A percentile compares a stretch with the other conserved stretches of the same genome.
phyloP scores from a whole-genome alignment of 2,113 vertebrate genomes.

The Thunnus thynnus region DNA sequence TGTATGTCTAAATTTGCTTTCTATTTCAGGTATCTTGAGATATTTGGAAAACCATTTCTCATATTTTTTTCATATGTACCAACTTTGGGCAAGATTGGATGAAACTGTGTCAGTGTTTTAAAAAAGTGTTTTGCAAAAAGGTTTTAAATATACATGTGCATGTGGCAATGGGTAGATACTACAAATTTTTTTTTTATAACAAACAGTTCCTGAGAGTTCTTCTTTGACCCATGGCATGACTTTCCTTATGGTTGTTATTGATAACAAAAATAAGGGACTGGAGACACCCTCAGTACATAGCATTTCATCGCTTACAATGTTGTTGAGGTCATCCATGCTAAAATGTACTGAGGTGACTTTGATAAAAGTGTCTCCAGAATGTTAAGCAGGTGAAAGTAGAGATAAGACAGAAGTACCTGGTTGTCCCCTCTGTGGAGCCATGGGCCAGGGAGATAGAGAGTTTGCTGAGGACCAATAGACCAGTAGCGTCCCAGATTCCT shows the following conservation, averaged over 20 bases:
- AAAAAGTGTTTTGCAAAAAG: no score
- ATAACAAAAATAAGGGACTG: no score
- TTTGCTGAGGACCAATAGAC: conserved; percentile 92
- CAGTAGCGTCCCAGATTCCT: conserved; percentile 93
- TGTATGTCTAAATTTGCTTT: neutral
- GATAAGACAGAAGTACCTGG: conserved; percentile 80
- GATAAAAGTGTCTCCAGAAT: neutral
- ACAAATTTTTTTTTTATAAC: no score
- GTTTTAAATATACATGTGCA: no score
- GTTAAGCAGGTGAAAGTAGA: neutral
- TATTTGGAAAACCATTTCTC: no score
- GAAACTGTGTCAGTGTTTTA: no score
- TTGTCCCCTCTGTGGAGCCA: conserved; percentile 91
- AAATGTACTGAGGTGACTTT: neutral
- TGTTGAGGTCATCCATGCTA: neutral
- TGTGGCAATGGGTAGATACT: no score
- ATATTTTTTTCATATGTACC: neutral
- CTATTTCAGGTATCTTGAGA: neutral
- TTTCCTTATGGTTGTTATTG: no score
- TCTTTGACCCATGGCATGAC: no score
- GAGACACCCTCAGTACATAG: no score
- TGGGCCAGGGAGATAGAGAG: conserved; percentile 90
- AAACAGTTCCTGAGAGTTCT: neutral
- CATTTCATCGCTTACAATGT: neutral
- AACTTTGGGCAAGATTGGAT: neutral